A percentile compares a stretch with the other conserved stretches of the same genome.
These are phyloP conservation scores for Mormyrus hasselquistii DNA, from an alignment of 2,797 vertebrate genomes.

Conservation along the genomic window DNA sequence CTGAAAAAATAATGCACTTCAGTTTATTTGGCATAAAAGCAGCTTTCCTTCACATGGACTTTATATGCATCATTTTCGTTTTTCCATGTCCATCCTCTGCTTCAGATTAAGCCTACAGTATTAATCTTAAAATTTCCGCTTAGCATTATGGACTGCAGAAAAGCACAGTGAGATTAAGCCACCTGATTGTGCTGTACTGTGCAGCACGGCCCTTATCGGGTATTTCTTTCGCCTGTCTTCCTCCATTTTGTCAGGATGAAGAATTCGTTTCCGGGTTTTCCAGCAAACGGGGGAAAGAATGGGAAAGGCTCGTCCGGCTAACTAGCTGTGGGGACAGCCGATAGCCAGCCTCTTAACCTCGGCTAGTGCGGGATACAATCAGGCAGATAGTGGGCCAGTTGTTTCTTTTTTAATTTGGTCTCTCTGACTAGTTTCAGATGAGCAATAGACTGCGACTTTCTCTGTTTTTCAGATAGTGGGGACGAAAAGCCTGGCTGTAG, in stretches of 20 bases:
- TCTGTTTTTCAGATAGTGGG: not conserved
- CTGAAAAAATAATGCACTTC: not conserved
- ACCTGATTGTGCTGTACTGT: not conserved
- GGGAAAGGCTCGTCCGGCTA: slow-evolving; percentile 39
- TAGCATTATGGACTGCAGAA: not conserved
- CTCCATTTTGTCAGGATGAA: slow-evolving; percentile 65
- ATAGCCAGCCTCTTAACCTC: not conserved
- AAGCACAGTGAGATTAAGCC: not conserved
- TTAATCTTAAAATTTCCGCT: not conserved
- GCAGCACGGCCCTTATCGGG: not conserved
- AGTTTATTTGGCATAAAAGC: not conserved
- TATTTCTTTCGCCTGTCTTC: slow-evolving; percentile 36
- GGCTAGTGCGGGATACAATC: not conserved
- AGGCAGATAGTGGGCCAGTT: not conserved
- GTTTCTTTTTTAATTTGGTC: not conserved
- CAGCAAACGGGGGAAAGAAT: slow-evolving; percentile 38
- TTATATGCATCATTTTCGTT: not conserved
- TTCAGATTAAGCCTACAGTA: not conserved
- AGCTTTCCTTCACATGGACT: not conserved
- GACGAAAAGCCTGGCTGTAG: not conserved
- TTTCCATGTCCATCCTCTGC: not conserved
- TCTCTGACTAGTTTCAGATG: not conserved
- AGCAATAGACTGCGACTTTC: not conserved
- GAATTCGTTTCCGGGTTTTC: slow-evolving; percentile 61
- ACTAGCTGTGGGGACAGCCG: slow-evolving; percentile 10